Evolutionary conservation across 1,140 invertebrate genomes (phyloP).

Genomic region (Rhagoletis pomonella): DNA sequence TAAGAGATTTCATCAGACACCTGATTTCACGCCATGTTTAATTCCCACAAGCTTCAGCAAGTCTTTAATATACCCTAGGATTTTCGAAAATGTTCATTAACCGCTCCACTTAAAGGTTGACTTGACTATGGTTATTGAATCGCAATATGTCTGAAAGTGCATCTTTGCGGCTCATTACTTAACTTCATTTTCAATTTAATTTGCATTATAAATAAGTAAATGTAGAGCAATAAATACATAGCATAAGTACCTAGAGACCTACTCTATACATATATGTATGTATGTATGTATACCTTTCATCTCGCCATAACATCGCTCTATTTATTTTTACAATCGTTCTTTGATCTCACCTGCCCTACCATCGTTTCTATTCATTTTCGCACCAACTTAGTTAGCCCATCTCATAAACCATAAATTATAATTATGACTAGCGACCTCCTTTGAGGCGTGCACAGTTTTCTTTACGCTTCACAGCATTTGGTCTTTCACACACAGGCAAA

Average conservation of each 20-base stretch:
- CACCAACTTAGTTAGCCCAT: conserved; percentile 22
- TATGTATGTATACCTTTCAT: background rate
- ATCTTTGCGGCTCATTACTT: background rate
- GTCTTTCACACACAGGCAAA: background rate
- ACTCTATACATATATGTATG: background rate
- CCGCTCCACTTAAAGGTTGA: no score
- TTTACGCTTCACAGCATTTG: conserved; percentile 29
- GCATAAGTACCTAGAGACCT: no score
- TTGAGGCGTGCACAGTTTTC: conserved; percentile 41
- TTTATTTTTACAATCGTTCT: background rate
- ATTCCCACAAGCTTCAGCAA: no score
- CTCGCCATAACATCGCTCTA: background rate
- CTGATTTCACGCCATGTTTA: no score
- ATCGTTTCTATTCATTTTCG: background rate
- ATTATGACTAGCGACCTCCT: conserved; percentile 49
- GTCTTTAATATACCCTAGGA: no score
- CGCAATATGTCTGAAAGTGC: no score
- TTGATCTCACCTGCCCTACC: conserved; percentile 31
- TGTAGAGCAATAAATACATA: background rate
- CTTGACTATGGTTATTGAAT: no score
- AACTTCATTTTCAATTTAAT: background rate
- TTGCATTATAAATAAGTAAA: background rate
- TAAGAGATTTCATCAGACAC: no score
- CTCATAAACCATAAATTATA: conserved; percentile 49
- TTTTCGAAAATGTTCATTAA: no score